Conservation (phyloP, 2,113 vertebrate genomes). For the Ceuthmochares aereus region DNA sequence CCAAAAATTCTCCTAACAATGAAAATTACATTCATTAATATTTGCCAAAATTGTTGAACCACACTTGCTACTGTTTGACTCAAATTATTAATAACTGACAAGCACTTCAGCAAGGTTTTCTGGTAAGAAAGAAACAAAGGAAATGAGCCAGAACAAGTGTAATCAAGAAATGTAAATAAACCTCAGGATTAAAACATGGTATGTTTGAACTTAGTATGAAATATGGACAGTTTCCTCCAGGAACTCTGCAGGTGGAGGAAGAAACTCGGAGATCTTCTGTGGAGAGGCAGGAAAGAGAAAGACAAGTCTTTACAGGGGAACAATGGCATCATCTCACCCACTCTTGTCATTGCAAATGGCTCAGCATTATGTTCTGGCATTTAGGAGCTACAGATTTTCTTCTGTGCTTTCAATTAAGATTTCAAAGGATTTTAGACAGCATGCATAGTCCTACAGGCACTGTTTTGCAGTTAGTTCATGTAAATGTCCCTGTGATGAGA, state of each 20-base stretch:
- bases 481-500: neutral
- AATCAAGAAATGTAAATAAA: conserved; percentile 73
- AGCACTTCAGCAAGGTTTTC: conserved; percentile 38
- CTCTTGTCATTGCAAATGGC: neutral
- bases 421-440: neutral
- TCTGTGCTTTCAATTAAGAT: neutral
- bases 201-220: conserved; percentile 64
- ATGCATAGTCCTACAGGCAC: neutral
- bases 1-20: conserved; percentile 52
- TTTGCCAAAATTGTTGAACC: conserved; percentile 38
- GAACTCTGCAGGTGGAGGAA: conserved; percentile 56
- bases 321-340: conserved; percentile 7
- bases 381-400: neutral
- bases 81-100: conserved; percentile 54
- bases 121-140: conserved; percentile 68
- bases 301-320: neutral
- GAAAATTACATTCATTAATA: conserved; percentile 26
- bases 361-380: neutral
- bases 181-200: conserved; percentile 28
- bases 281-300: neutral
- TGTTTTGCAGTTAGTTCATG: neutral
- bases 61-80: conserved; percentile 55
- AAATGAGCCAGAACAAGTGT: conserved; percentile 57
- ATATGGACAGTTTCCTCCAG: conserved; percentile 58
- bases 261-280: neutral